These are phyloP conservation scores for Drosophila truncata DNA, from an alignment of 1,140 invertebrate genomes.

Conservation along the genomic window DNA sequence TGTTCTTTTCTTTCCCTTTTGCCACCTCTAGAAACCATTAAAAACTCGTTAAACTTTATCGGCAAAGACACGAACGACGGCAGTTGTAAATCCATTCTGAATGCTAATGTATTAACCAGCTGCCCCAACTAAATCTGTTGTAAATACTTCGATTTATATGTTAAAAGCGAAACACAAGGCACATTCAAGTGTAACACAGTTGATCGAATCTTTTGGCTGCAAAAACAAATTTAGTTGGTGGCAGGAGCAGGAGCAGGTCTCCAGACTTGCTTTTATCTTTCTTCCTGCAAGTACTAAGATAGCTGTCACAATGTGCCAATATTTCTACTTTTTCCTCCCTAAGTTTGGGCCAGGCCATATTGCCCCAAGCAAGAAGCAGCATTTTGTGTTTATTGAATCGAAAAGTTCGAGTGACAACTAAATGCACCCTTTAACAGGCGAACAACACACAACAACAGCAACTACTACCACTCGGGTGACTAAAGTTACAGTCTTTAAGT, in stretches of 20 bases:
- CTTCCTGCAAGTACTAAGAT: slow-evolving; percentile 17
- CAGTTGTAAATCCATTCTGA: slow-evolving; percentile 4
- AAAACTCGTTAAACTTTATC: slow-evolving; percentile 23
- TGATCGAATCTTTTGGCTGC: not conserved
- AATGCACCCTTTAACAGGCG: slow-evolving; percentile 16
- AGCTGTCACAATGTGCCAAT: slow-evolving; percentile 22
- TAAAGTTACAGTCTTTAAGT: slow-evolving; percentile 12
- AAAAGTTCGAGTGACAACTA: slow-evolving; percentile 18
- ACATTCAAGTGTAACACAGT: slow-evolving; percentile 8
- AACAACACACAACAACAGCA: not conserved
- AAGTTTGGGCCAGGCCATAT: not conserved
- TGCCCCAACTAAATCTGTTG: slow-evolving; percentile 6
- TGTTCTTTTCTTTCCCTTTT: not conserved
- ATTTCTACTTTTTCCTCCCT: not conserved
- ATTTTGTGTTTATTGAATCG: slow-evolving; percentile 25
- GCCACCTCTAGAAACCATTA: slow-evolving; percentile 4
- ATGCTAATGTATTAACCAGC: slow-evolving; percentile 10
- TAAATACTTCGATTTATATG: slow-evolving; percentile 13
- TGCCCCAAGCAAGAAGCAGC: slow-evolving; percentile 11
- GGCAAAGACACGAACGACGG: not conserved
- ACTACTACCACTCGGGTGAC: slow-evolving; percentile 1
- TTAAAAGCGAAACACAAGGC: not conserved
- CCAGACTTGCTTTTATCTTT: slow-evolving; percentile 1
- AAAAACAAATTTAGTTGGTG: slow-evolving; percentile 14
- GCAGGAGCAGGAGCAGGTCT: slow-evolving; percentile 5